phyloP scores from a whole-genome alignment of 2,888 invertebrate species.

The Synergus laeviventris region DNA sequence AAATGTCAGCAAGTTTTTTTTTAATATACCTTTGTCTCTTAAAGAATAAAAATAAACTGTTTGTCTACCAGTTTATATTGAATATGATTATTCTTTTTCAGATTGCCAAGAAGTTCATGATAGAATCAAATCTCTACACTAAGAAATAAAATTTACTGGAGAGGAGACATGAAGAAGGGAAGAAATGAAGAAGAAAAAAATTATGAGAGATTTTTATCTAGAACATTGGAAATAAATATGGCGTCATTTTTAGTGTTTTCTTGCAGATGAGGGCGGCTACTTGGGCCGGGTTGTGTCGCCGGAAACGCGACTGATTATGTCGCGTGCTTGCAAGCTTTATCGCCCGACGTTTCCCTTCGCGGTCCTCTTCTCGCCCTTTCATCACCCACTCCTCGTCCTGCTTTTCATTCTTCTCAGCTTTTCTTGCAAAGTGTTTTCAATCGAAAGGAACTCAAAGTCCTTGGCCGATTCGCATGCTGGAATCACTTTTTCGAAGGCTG shows the following conservation, averaged over 20 bases:
- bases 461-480: slow-evolving; percentile 37
- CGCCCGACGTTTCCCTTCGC: slow-evolving; percentile 63
- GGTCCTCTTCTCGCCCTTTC: slow-evolving; percentile 49
- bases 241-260: slow-evolving; percentile 23
- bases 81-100: background rate
- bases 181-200: slow-evolving; percentile 15
- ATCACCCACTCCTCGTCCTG: slow-evolving; percentile 52
- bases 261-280: slow-evolving; percentile 65
- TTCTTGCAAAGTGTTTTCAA: slow-evolving; percentile 51
- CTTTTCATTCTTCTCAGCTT: slow-evolving; percentile 53
- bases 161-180: background rate
- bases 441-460: slow-evolving; percentile 50
- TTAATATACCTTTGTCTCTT: background rate
- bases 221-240: slow-evolving; percentile 29
- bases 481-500: background rate
- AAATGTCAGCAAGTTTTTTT: too few species aligned
- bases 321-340: slow-evolving; percentile 65
- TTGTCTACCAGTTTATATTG: background rate
- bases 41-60: background rate
- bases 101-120: background rate
- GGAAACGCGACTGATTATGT: slow-evolving; percentile 72
- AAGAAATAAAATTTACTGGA: background rate
- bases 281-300: slow-evolving; percentile 62
- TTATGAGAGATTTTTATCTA: background rate
- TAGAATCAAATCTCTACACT: background rate